These are phyloP conservation scores for Trichonephila clavipes DNA, from an alignment of 1,140 invertebrate species.

Conservation along the genomic window DNA sequence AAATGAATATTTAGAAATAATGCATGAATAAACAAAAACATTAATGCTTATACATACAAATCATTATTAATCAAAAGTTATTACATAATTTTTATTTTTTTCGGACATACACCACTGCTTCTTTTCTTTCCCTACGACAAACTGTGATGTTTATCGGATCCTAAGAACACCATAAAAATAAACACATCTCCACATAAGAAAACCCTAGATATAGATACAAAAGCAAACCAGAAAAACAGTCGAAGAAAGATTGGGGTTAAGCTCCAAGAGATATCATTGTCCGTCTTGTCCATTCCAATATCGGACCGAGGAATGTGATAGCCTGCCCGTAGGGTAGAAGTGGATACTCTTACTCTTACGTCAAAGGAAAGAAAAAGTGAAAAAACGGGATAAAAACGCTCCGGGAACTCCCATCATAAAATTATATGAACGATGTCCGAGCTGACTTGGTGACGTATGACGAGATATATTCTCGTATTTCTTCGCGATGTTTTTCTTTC, in stretches of 20 bases:
- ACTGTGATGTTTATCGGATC: conserved; percentile 1
- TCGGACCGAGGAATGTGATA: conserved; percentile 49
- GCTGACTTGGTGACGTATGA: conserved; percentile 26
- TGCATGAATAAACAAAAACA: too few species aligned
- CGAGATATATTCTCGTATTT: conserved; percentile 36
- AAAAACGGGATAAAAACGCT: conserved; percentile 46
- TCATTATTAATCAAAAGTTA: background rate
- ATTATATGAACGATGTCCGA: conserved; percentile 66
- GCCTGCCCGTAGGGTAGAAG: conserved; percentile 30
- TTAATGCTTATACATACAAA: too few species aligned
- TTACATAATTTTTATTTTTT: background rate
- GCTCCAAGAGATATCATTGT: conserved; percentile 63
- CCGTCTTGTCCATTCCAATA: conserved; percentile 65
- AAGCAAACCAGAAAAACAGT: background rate
- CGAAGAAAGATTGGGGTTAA: conserved; percentile 56
- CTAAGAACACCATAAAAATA: conserved; percentile 15
- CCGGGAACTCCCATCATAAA: conserved; percentile 12
- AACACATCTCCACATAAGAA: background rate
- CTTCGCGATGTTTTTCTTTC: background rate
- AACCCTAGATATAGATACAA: conserved; percentile 20
- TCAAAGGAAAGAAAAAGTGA: background rate
- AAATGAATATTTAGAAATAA: too few species aligned
- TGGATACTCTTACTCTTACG: conserved; percentile 50
- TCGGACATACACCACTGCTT: background rate
- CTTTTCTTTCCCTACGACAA: background rate